These are phyloP conservation scores for Salvelinus alpinus DNA, from an alignment of 2,113 vertebrate species.

Conservation along the genomic window DNA sequence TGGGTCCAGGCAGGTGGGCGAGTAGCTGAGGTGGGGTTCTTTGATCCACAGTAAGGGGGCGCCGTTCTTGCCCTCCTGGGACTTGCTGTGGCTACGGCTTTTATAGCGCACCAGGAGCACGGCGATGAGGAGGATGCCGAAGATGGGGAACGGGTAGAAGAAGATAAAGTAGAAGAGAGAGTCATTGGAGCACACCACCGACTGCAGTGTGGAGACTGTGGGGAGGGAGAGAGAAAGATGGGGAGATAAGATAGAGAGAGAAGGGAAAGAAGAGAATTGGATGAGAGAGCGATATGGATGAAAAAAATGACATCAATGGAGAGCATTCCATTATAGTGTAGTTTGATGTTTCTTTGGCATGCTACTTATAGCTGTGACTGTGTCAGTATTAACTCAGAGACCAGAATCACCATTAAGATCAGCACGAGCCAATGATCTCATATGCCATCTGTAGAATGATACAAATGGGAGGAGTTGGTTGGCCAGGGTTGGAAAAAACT, in stretches of 20 bases:
- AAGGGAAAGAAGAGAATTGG: not conserved
- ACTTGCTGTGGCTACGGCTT: constrained; percentile 88
- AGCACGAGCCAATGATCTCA: not conserved
- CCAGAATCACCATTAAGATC: not conserved
- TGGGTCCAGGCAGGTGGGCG: constrained; percentile 95
- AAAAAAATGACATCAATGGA: no score
- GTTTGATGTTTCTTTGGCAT: not conserved
- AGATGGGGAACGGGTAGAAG: constrained; percentile 98
- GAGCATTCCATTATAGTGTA: not conserved
- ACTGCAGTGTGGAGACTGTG: constrained; percentile 86
- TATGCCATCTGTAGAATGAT: not conserved
- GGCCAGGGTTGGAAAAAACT: not conserved
- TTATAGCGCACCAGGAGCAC: constrained; percentile 93
- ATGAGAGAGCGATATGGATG: no score
- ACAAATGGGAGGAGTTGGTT: not conserved
- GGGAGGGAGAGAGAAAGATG: constrained; percentile 14
- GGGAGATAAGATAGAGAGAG: not conserved
- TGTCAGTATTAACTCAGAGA: constrained; percentile 1
- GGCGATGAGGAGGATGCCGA: constrained; percentile 92
- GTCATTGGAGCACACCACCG: constrained; percentile 90
- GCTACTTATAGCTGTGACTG: not conserved
- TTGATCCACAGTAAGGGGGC: constrained; percentile 98
- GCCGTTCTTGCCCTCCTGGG: constrained; percentile 95
- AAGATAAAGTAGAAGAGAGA: constrained; percentile 98
- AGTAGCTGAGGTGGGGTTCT: constrained; percentile 97